Conservation (phyloP, 2,113 vertebrate genomes). For the Dromas ardeola region DNA sequence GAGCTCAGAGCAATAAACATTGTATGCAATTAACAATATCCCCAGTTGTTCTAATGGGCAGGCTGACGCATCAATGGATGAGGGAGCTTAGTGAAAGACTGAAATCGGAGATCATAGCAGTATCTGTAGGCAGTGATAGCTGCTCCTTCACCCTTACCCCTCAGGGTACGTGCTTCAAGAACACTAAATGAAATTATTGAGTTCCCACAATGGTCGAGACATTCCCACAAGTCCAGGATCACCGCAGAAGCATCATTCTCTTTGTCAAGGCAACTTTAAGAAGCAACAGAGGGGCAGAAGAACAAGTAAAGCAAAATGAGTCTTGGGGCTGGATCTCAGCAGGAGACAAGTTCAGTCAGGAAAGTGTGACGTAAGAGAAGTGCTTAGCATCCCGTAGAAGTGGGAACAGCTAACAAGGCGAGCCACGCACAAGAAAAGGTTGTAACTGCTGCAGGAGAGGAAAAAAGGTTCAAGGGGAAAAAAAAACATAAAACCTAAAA, state of each 20-base stretch:
- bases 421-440: neutral
- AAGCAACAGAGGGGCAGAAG: neutral
- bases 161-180: neutral
- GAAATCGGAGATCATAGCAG: neutral
- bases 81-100: neutral
- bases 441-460: neutral
- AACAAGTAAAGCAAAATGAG: neutral
- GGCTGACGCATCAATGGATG: neutral
- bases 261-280: neutral
- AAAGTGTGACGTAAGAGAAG: neutral
- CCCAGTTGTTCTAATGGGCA: neutral
- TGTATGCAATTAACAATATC: neutral
- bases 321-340: neutral
- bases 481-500: neutral
- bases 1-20: neutral
- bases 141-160: neutral
- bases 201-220: neutral
- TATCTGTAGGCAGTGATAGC: neutral
- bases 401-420: neutral
- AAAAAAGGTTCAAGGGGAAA: neutral
- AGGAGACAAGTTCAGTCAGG: neutral
- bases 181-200: neutral
- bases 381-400: neutral
- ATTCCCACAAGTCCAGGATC: neutral
- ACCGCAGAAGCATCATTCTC: neutral